Conservation (phyloP, 2,888 invertebrate species). For the Polydrusus cervinus region DNA sequence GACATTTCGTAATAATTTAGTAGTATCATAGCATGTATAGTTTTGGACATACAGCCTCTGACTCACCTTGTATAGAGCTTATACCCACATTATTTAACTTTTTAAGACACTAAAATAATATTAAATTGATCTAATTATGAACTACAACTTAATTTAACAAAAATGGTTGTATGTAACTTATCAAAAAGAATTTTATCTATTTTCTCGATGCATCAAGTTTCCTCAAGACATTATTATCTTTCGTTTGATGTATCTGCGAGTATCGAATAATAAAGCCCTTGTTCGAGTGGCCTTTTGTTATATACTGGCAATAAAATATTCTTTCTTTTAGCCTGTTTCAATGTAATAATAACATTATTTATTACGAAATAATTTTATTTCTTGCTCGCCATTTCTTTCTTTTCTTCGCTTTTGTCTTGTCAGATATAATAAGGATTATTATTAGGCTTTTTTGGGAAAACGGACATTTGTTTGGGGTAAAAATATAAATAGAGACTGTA, state of each 20-base stretch:
- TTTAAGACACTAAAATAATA: not conserved
- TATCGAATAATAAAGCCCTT: slow-evolving; percentile 39
- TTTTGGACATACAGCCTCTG: no score
- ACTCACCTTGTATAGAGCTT: no score
- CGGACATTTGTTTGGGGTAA: not conserved
- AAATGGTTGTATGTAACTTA: slow-evolving; percentile 1
- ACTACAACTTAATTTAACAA: not conserved
- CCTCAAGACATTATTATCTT: slow-evolving; percentile 18
- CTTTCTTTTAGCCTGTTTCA: slow-evolving; percentile 15
- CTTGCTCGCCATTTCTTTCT: slow-evolving; percentile 13
- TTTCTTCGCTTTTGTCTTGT: slow-evolving; percentile 11
- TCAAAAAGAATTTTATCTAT: slow-evolving; percentile 3
- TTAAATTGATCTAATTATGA: not conserved
- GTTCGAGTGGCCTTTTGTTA: slow-evolving; percentile 31
- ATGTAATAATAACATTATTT: slow-evolving; percentile 23
- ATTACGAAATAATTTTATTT: slow-evolving; percentile 20
- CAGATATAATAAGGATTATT: slow-evolving; percentile 12
- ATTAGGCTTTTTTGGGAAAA: slow-evolving; percentile 2
- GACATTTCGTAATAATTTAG: no score
- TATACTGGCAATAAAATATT: slow-evolving; percentile 16
- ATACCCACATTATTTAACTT: no score
- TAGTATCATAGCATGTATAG: no score
- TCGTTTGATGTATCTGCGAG: slow-evolving; percentile 35
- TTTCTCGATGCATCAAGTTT: slow-evolving; percentile 24
- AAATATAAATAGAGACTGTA: not conserved